Percentiles rank a stretch among this genome's conserved stretches.
Conservation (phyloP, 2,797 vertebrate genomes). For the Lepidocolaptes lacrymiger region DNA sequence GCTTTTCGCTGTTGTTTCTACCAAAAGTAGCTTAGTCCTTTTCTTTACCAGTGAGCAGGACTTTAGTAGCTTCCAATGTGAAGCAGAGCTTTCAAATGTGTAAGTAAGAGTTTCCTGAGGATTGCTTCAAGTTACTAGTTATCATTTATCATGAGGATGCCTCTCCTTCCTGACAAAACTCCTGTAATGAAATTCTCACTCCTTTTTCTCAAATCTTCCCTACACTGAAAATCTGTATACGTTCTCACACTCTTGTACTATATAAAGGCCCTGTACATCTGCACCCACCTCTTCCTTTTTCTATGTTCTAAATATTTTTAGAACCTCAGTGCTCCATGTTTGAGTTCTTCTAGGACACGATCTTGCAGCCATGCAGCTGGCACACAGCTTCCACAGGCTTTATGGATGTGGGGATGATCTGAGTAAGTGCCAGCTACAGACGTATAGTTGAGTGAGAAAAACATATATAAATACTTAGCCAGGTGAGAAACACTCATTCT, state of each 20-base stretch:
- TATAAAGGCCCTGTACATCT: conserved; percentile 70
- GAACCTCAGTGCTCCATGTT: conserved; percentile 22
- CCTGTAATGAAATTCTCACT: conserved; percentile 71
- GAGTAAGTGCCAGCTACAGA: neutral
- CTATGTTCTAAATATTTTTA: conserved; percentile 55
- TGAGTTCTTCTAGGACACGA: conserved; percentile 36
- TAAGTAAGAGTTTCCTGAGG: conserved; percentile 12
- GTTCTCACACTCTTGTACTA: conserved; percentile 68
- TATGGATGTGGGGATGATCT: neutral
- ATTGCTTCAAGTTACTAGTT: conserved; percentile 38
- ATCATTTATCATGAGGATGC: conserved; percentile 11
- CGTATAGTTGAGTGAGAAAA: neutral
- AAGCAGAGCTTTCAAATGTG: neutral
- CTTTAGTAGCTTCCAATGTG: neutral
- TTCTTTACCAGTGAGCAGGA: neutral
- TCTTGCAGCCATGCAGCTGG: conserved; percentile 21
- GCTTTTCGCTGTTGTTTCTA: neutral
- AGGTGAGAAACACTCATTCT: neutral
- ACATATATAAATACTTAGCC: neutral
- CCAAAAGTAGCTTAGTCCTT: neutral
- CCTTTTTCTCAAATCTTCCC: conserved; percentile 64
- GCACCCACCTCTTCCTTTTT: conserved; percentile 61
- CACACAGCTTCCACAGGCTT: neutral
- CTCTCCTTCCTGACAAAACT: conserved; percentile 64
- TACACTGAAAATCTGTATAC: conserved; percentile 61